These are phyloP conservation scores for Apodemia mormo DNA, from an alignment of 2,888 invertebrate genomes.

Conservation along the genomic window DNA sequence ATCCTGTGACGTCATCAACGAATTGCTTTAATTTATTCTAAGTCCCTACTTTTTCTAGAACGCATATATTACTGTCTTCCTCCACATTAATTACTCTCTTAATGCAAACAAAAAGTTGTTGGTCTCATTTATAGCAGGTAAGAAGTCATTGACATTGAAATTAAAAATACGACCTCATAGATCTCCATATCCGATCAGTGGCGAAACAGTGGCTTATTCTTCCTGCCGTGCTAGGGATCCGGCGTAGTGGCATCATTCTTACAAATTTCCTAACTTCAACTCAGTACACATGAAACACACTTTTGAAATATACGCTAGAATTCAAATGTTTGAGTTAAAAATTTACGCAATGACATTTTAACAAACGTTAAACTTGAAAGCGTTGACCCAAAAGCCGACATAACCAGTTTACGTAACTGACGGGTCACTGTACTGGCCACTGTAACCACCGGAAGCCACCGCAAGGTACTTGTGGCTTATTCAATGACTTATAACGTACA, in stretches of 20 bases:
- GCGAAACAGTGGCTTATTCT: too few species aligned
- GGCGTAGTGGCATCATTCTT: not conserved
- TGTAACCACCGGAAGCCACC: not conserved
- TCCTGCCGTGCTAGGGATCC: not conserved
- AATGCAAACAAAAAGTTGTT: too few species aligned
- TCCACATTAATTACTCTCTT: too few species aligned
- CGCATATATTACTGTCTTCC: too few species aligned
- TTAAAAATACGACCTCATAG: too few species aligned
- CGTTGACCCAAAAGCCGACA: slow-evolving; percentile 23
- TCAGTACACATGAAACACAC: not conserved
- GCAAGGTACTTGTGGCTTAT: not conserved
- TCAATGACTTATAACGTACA: not conserved
- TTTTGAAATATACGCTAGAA: not conserved
- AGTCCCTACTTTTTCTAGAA: too few species aligned
- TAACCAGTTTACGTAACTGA: slow-evolving; percentile 21
- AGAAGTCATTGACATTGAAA: too few species aligned
- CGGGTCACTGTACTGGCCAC: not conserved
- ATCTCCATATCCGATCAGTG: too few species aligned
- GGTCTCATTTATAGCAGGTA: too few species aligned
- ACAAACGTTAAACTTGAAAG: slow-evolving; percentile 27
- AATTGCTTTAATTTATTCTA: too few species aligned
- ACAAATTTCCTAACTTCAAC: not conserved
- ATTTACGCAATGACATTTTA: not conserved
- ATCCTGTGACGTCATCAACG: too few species aligned
- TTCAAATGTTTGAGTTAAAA: not conserved